Conservation (phyloP, 2,797 vertebrate species). For the Ctenopoma kingsleyae region DNA sequence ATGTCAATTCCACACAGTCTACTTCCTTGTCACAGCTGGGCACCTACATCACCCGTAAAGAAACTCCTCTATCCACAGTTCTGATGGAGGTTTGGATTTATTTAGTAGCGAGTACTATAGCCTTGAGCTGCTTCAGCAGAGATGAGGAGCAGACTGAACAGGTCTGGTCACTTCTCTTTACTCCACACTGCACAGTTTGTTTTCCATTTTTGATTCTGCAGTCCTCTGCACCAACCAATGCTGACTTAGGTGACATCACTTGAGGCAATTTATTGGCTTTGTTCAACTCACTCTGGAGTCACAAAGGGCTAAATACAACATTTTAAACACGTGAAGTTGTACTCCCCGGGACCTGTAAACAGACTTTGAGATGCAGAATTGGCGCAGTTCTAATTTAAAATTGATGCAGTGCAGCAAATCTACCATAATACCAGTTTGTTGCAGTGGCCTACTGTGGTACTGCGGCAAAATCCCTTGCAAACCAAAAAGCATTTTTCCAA, state of each 20-base stretch:
- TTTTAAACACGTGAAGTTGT: not conserved
- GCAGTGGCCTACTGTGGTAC: not conserved
- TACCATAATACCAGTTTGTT: not conserved
- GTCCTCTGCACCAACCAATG: not conserved
- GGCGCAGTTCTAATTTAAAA: not conserved
- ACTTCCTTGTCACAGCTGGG: not conserved
- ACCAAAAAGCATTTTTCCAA: not conserved
- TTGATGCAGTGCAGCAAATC: not conserved
- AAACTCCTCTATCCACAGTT: not conserved
- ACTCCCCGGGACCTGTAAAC: not conserved
- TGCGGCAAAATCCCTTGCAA: not conserved
- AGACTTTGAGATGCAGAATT: not conserved
- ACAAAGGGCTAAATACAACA: not conserved
- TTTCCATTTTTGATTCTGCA: not conserved
- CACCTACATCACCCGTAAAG: constrained; percentile 1
- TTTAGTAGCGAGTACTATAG: not conserved
- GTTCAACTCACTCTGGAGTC: not conserved
- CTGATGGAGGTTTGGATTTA: not conserved
- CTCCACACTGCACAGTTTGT: not conserved
- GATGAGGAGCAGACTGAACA: not conserved
- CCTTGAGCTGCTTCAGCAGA: not conserved
- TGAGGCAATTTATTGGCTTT: too few relatives aligned
- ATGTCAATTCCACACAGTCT: not conserved
- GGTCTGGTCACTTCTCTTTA: too few relatives aligned
- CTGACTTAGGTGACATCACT: not conserved